These are phyloP conservation scores for Scaptomyza reducta DNA, from an alignment of 2,888 invertebrate genomes.

Conservation along the genomic window DNA sequence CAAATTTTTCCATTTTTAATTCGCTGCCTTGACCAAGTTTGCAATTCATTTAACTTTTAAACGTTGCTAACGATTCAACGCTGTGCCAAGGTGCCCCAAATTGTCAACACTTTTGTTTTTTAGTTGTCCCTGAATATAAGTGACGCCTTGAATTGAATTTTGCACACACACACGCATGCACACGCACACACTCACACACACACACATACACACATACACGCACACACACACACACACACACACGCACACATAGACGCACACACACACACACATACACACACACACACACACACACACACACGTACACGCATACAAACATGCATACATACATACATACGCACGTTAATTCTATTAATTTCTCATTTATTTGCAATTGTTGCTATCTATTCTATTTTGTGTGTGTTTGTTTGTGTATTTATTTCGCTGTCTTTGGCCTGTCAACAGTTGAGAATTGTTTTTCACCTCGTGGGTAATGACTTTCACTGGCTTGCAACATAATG, in stretches of 20 bases:
- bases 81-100: constrained; percentile 58
- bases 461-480: constrained; percentile 73
- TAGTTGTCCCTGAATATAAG: constrained; percentile 40
- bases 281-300: no score
- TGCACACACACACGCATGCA: neutral
- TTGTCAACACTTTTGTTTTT: constrained; percentile 21
- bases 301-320: constrained; percentile 1
- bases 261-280: no score
- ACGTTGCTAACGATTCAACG: constrained; percentile 10
- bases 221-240: constrained; percentile 14
- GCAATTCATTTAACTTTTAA: constrained; percentile 15
- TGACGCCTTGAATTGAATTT: constrained; percentile 66
- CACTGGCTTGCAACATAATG: constrained; percentile 49
- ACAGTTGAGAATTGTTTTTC: constrained; percentile 18
- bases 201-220: constrained; percentile 19
- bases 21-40: constrained; percentile 44
- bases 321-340: constrained; percentile 18
- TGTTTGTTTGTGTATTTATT: constrained; percentile 12
- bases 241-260: no score
- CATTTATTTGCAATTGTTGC: constrained; percentile 47
- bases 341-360: constrained; percentile 75
- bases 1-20: neutral
- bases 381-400: constrained; percentile 17
- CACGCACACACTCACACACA: neutral
- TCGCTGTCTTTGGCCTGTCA: constrained; percentile 31